These are phyloP conservation scores for Hyppa rectilinea DNA, from an alignment of 2,888 invertebrate genomes.

Conservation along the genomic window DNA sequence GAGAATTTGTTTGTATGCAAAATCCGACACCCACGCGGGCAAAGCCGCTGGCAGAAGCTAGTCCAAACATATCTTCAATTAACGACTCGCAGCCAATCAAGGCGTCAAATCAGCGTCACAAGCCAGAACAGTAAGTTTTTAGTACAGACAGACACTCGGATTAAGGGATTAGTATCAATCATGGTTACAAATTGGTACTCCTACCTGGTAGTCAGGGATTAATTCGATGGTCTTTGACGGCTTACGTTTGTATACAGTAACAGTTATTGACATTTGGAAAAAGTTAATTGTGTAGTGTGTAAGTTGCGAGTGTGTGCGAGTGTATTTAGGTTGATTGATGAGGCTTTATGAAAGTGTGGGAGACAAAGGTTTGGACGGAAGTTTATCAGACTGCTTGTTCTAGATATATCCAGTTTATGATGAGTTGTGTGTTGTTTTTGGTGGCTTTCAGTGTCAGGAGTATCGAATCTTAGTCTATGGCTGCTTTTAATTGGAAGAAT, in stretches of 20 bases:
- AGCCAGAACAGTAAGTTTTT: slow-evolving; percentile 75
- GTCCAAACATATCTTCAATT: slow-evolving; percentile 51
- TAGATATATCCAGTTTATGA: neutral
- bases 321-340: slow-evolving; percentile 60
- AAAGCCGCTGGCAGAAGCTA: too few relatives aligned
- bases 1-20: too few relatives aligned
- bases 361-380: slow-evolving; percentile 51
- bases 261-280: slow-evolving; percentile 69
- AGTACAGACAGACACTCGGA: slow-evolving; percentile 79
- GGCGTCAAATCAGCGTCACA: slow-evolving; percentile 50
- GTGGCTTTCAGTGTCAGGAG: neutral
- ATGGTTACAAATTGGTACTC: slow-evolving; percentile 84
- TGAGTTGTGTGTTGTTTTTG: neutral
- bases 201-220: slow-evolving; percentile 79
- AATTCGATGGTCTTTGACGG: slow-evolving; percentile 59
- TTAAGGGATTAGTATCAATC: slow-evolving; percentile 89
- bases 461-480: neutral
- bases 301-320: slow-evolving; percentile 9
- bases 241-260: slow-evolving; percentile 61
- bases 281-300: slow-evolving; percentile 61
- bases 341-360: slow-evolving; percentile 57
- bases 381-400: slow-evolving; percentile 20
- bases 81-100: slow-evolving; percentile 52
- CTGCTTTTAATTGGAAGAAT: too few relatives aligned
- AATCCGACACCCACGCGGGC: too few relatives aligned